A percentile compares a stretch with the other conserved stretches of the same genome.
Evolutionary conservation across 1,140 invertebrate genomes (phyloP).

Genomic region (Monochamus saltuarius): DNA sequence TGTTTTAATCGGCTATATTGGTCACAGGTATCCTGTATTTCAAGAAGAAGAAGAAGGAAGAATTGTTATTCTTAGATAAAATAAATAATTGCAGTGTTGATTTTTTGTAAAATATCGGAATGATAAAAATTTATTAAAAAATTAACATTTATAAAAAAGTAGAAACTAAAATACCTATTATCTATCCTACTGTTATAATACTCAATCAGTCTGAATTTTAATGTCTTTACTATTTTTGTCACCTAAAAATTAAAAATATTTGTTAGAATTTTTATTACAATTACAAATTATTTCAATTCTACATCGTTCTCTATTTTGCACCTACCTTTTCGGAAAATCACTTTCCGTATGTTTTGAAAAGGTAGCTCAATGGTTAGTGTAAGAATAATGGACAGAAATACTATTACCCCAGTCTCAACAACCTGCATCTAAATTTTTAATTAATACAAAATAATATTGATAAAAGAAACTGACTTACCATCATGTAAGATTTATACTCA

Average conservation of each 20-base stretch:
- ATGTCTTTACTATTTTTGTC: no score
- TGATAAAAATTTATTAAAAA: no score
- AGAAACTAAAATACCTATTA: no score
- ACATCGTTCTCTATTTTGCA: no score
- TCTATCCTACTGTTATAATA: no score
- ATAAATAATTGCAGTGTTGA: no score
- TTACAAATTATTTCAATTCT: no score
- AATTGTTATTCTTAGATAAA: background rate
- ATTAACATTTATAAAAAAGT: no score
- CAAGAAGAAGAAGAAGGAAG: conserved; percentile 30
- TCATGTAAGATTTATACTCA: conserved; percentile 48
- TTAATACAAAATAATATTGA: conserved; percentile 26
- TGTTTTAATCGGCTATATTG: conserved; percentile 45
- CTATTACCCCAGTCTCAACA: conserved; percentile 34
- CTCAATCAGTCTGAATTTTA: no score
- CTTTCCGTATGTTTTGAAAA: conserved; percentile 44
- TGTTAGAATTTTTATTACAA: no score
- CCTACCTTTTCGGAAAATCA: conserved; percentile 21
- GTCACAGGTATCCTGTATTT: conserved; percentile 42
- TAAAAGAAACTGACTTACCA: conserved; percentile 49
- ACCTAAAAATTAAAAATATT: no score
- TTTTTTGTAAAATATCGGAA: no score
- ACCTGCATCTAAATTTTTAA: conserved; percentile 39
- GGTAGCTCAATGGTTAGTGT: conserved; percentile 45
- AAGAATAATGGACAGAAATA: conserved; percentile 37